Percentiles rank a stretch among this genome's conserved stretches.
phyloP scores from a whole-genome alignment of 2,113 vertebrate species.

The Chunga burmeisteri region DNA sequence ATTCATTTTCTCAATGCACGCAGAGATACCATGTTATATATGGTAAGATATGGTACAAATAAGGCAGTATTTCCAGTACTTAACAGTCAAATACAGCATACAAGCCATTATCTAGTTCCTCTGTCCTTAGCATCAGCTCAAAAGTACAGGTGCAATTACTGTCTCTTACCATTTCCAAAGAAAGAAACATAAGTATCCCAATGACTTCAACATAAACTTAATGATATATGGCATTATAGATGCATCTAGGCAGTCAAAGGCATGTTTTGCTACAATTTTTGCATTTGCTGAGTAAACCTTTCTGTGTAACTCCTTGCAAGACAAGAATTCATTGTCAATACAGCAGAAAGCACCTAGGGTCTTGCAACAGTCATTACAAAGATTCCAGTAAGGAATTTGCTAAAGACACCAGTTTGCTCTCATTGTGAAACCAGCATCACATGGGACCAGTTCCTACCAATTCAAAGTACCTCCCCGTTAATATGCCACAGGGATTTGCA shows the following conservation, averaged over 20 bases:
- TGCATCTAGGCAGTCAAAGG: not conserved
- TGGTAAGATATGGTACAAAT: not conserved
- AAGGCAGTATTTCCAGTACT: not conserved
- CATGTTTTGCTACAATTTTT: not conserved
- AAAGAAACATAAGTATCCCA: not conserved
- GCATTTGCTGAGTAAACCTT: not conserved
- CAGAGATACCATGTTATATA: not conserved
- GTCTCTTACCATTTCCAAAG: not conserved
- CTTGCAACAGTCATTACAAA: not conserved
- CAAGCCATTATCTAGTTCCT: not conserved
- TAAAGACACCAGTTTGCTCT: not conserved
- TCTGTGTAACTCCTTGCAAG: not conserved
- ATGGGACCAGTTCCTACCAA: not conserved
- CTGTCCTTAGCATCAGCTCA: not conserved
- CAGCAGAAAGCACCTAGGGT: not conserved
- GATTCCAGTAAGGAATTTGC: not conserved
- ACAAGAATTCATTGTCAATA: not conserved
- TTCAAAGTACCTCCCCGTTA: not conserved
- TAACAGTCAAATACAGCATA: not conserved
- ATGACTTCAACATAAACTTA: not conserved
- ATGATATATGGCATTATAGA: accelerated
- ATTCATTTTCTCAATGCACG: not conserved
- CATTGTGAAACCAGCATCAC: not conserved
- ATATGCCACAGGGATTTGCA: not conserved
- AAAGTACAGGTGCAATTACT: accelerated